Percentiles rank a stretch among this genome's conserved stretches.
Conservation (phyloP, 2,113 vertebrate species). For the Prunella fulvescens region DNA sequence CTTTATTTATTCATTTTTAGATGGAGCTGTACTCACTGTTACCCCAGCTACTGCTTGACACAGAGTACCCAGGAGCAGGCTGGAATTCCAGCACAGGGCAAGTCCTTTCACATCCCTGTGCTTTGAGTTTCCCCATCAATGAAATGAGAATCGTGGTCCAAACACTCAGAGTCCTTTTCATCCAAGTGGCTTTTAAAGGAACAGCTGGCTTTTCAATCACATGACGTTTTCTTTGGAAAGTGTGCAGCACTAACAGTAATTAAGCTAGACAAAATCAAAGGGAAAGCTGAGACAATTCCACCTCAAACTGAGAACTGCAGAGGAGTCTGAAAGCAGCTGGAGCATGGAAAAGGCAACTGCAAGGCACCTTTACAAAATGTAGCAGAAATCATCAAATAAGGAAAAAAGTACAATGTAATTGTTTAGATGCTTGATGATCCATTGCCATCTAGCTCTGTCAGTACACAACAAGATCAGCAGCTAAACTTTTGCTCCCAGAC, state of each 20-base stretch:
- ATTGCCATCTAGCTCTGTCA: not conserved
- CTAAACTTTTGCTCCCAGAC: not conserved
- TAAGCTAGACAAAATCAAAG: not conserved
- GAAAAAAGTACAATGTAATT: not conserved
- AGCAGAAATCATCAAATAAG: not conserved
- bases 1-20: not conserved
- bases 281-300: not conserved
- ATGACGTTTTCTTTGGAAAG: not conserved
- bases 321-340: not conserved
- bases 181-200: not conserved
- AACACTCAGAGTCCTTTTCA: not conserved
- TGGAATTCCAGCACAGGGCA: not conserved
- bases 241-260: not conserved
- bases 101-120: not conserved
- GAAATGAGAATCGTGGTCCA: not conserved
- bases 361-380: not conserved
- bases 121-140: not conserved
- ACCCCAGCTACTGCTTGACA: not conserved
- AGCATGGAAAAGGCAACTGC: not conserved
- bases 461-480: not conserved
- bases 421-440: not conserved
- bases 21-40: not conserved
- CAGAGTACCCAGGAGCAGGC: not conserved
- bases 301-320: not conserved
- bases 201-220: not conserved